Evolutionary conservation across 2,113 vertebrate genomes (phyloP).

Genomic region (Elanus axillaris): DNA sequence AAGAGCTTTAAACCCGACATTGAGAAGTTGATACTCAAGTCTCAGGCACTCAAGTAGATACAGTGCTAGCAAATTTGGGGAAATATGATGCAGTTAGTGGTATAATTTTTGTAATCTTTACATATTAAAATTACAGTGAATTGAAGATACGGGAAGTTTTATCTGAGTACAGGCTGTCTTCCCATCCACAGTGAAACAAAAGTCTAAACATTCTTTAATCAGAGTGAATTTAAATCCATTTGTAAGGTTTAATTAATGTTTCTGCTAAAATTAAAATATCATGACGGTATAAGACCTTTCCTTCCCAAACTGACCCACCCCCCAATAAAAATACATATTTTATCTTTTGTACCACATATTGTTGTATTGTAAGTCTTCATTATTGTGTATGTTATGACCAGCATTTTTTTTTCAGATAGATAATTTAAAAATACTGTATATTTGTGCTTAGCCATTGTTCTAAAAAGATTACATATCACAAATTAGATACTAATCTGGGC

Average conservation of each 20-base stretch:
- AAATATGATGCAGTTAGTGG: not conserved
- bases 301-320: not conserved
- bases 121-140: not conserved
- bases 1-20: not conserved
- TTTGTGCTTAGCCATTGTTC: not conserved
- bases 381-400: not conserved
- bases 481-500: not conserved
- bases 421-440: not conserved
- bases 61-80: not conserved
- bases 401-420: not conserved
- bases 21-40: not conserved
- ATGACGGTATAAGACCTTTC: not conserved
- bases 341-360: not conserved
- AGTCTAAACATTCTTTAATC: not conserved
- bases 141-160: not conserved
- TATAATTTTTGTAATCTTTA: not conserved
- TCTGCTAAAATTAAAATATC: not conserved
- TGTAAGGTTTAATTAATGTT: not conserved
- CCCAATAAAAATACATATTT: not conserved
- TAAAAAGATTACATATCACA: not conserved
- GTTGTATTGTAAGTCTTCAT: not conserved
- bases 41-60: not conserved
- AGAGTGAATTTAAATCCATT: not conserved
- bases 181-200: not conserved
- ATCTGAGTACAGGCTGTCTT: not conserved